These are phyloP conservation scores for Taeniopygia guttata DNA, from an alignment of 2,797 vertebrate genomes.

Conservation along the genomic window DNA sequence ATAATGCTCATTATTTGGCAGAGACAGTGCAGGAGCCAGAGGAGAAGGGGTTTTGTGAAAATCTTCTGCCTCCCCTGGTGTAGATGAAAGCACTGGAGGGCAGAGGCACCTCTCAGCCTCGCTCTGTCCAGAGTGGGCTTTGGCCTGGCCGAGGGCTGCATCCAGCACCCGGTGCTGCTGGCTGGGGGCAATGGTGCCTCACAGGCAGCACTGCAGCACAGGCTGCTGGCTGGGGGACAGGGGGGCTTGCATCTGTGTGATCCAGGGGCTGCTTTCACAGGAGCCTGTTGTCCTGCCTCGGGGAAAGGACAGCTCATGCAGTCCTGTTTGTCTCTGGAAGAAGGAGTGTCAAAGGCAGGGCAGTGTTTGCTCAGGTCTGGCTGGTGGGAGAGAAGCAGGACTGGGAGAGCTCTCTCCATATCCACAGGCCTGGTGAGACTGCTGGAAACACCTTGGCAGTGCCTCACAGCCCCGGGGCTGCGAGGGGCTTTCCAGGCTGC, in stretches of 20 bases:
- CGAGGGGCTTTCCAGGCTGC: neutral
- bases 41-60: neutral
- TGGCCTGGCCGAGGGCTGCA: neutral
- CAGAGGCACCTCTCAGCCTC: neutral
- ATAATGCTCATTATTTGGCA: neutral
- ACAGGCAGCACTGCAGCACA: neutral
- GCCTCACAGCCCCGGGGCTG: neutral
- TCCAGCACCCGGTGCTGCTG: accelerated
- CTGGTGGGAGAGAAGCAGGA: neutral
- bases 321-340: neutral
- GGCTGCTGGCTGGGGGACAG: accelerated
- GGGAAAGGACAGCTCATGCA: accelerated
- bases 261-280: neutral
- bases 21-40: neutral
- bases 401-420: neutral
- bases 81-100: neutral
- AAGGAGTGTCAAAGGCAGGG: accelerated
- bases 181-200: accelerated
- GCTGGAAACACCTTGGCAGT: neutral
- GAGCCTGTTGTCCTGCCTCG: neutral
- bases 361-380: neutral
- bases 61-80: neutral
- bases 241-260: neutral
- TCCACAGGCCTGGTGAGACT: neutral
- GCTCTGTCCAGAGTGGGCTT: accelerated